phyloP scores from a whole-genome alignment of 2,113 vertebrate species.

The Leucopsar rothschildi region DNA sequence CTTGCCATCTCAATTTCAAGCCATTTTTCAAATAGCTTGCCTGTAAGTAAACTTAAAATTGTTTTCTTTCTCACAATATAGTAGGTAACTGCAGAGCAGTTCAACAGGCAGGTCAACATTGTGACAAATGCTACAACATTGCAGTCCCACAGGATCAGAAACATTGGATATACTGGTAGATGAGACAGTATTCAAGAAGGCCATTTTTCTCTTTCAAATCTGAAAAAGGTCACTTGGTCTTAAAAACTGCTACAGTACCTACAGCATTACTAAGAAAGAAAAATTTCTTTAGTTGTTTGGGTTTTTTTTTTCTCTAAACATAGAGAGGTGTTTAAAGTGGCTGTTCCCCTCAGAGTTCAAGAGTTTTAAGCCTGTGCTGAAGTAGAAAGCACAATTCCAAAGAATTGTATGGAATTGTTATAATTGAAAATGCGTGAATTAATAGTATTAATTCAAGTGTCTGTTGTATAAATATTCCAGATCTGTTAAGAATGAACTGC shows the following conservation, averaged over 20 bases:
- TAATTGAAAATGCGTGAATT: background rate
- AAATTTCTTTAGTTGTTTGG: background rate
- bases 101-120: background rate
- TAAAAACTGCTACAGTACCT: background rate
- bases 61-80: background rate
- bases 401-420: background rate
- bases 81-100: background rate
- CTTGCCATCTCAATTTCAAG: background rate
- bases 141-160: background rate
- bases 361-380: background rate
- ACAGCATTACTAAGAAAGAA: background rate
- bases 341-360: background rate
- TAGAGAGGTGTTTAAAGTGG: background rate
- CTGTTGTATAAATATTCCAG: background rate
- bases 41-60: background rate
- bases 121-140: background rate
- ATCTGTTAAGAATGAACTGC: background rate
- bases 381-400: background rate
- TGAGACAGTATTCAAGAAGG: background rate
- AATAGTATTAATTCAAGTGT: background rate
- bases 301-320: background rate
- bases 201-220: background rate
- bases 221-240: background rate
- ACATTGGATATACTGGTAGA: background rate
- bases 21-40: background rate